Conservation (phyloP, 2,888 invertebrate species). For the Archips xylosteana region DNA sequence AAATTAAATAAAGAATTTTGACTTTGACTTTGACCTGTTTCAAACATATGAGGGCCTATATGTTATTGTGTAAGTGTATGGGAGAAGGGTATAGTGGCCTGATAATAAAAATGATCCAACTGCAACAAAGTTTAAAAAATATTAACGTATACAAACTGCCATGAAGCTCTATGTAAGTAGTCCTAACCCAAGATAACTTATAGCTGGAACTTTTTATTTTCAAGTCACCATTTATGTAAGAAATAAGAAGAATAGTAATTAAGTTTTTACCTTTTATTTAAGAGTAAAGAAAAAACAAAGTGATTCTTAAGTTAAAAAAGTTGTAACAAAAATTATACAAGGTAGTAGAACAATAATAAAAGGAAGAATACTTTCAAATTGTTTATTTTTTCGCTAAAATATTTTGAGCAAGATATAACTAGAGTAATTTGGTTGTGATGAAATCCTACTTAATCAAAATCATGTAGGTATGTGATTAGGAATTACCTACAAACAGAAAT, state of each 20-base stretch:
- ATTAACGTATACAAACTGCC: neutral
- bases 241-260: neutral
- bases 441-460: constrained; percentile 8
- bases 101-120: neutral
- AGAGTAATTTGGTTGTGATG: constrained; percentile 29
- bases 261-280: constrained; percentile 27
- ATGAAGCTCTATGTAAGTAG: neutral
- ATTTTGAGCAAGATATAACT: constrained; percentile 38
- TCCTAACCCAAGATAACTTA: neutral
- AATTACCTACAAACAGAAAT: neutral
- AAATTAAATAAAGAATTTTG: no score
- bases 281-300: constrained; percentile 25
- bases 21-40: no score
- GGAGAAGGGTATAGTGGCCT: neutral
- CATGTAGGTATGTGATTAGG: neutral
- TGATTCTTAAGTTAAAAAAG: constrained; percentile 15
- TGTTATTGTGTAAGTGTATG: neutral
- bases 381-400: constrained; percentile 24
- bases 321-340: constrained; percentile 12
- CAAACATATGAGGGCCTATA: neutral
- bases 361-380: constrained; percentile 19
- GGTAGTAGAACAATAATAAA: constrained; percentile 21
- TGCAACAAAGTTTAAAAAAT: neutral
- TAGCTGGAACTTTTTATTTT: neutral
- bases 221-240: neutral